phyloP scores from a whole-genome alignment of 2,113 vertebrate species.

The Larimichthys crocea region DNA sequence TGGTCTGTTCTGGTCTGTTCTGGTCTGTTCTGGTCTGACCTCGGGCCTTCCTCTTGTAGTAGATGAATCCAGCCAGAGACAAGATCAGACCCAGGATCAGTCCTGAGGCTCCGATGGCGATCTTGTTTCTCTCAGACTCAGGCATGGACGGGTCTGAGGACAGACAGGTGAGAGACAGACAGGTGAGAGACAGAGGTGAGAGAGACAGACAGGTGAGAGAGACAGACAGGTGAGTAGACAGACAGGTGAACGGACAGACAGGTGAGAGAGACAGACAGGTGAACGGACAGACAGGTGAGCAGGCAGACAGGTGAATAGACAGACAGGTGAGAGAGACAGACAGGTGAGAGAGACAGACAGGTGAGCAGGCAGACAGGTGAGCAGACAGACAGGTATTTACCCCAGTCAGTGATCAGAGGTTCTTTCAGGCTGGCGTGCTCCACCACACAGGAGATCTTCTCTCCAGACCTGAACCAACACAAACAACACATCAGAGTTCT shows the following conservation, averaged over 20 bases:
- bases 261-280: too few relatives aligned
- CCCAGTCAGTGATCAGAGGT: not conserved
- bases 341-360: too few relatives aligned
- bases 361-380: too few relatives aligned
- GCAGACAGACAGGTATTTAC: not conserved
- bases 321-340: too few relatives aligned
- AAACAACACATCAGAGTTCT: not conserved
- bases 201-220: not conserved
- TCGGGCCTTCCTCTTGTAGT: conserved; percentile 59
- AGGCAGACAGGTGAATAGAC: too few relatives aligned
- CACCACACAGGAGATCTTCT: conserved; percentile 1
- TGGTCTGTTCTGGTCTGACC: conserved; percentile 42
- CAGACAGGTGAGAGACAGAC: conserved; percentile 35
- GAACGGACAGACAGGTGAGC: too few relatives aligned
- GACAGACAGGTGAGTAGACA: too few relatives aligned
- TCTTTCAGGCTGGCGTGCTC: not conserved
- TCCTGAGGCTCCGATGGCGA: conserved; percentile 65
- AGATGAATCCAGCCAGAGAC: conserved; percentile 73
- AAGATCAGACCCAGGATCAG: conserved; percentile 72
- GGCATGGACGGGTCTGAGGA: conserved; percentile 58
- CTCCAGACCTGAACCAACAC: not conserved
- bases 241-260: too few relatives aligned
- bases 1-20: conserved; percentile 9
- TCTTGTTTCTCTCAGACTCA: conserved; percentile 57
- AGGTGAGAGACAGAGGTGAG: not conserved